Base-by-base conservation (phyloP, 2,113 vertebrate genomes). In the Epinephelus fuscoguttatus region DNA sequence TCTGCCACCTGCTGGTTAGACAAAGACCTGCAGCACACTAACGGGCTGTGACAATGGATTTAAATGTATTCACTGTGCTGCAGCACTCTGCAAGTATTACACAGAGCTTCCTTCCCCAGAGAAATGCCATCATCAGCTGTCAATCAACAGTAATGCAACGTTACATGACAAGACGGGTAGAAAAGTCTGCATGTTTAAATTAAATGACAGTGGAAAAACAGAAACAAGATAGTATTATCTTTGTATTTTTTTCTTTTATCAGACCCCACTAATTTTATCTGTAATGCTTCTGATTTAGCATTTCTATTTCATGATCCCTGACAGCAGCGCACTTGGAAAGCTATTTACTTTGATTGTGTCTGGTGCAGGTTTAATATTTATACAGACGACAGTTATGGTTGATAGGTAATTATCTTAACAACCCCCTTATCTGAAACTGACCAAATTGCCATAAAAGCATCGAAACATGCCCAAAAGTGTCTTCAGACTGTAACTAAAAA, bases 1-100 rank as follows among this genome's bases (percentile, higher is more conserved):
- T 63, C 14, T 82, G 76, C 88, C 88, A 12, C 80, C 88, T 90
- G 80, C 80, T 71, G 88, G 73, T 40, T 2, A 2, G 33, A 49
- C 2, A 1, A 10, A 19, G 79, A 69, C 8, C 74, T 67, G 73
- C 71, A 82, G 70, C 23, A 50, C 30, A 7, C 9, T 2, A 3
- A 3, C 21, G 2, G 4, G 2, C 40, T 21, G 17, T 30, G 55
- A 80, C 42, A 37, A 37, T 57, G 3, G 13, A 66, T 50, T 67
- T 7, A 59, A 3, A 67, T 52, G 10, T 23, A 40, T 25, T 74
- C 62, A 23, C 13, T 1, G 14, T 19, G 40, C 69, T 57, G 69
- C 69, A 77, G 63, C 57, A 4, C 40, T 21, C 56, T 3, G n/a
- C 42, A 9, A 18, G 42, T 49, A 4, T 14, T 2, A 19, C 30